phyloP scores from a whole-genome alignment of 2,113 vertebrate genomes.

The Cacatua alba region DNA sequence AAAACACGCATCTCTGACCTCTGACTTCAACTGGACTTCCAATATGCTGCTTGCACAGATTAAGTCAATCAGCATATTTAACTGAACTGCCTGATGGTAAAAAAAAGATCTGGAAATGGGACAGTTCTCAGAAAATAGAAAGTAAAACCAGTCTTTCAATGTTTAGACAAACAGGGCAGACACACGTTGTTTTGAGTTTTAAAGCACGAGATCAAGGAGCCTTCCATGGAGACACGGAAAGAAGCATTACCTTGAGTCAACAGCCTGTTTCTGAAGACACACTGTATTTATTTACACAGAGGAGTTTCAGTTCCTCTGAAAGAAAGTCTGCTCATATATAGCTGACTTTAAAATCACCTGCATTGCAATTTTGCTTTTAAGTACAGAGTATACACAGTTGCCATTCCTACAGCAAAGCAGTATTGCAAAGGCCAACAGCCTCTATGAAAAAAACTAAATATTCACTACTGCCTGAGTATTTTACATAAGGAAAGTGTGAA shows the following conservation, averaged over 20 bases:
- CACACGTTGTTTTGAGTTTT: not conserved
- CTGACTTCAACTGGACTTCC: not conserved
- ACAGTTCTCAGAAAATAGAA: not conserved
- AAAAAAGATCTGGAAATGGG: not conserved
- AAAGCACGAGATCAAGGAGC: not conserved
- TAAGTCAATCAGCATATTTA: not conserved
- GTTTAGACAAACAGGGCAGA: not conserved
- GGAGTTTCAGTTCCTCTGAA: not conserved
- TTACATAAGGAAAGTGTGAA: not conserved
- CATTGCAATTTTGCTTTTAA: not conserved
- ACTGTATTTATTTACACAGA: not conserved
- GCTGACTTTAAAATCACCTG: not conserved
- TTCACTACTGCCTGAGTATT: not conserved
- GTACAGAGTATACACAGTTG: not conserved
- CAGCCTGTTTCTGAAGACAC: not conserved
- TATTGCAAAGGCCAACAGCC: not conserved
- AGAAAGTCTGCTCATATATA: not conserved
- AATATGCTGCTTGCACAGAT: not conserved
- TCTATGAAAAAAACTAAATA: not conserved
- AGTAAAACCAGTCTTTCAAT: not conserved
- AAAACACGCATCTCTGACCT: not conserved
- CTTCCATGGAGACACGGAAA: not conserved
- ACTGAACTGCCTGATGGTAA: not conserved
- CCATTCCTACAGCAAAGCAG: not conserved
- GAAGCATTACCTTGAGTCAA: not conserved